A percentile compares a stretch with the other conserved stretches of the same genome.
Evolutionary conservation across 1,140 invertebrate genomes (phyloP).

Genomic region (Mercenaria mercenaria): DNA sequence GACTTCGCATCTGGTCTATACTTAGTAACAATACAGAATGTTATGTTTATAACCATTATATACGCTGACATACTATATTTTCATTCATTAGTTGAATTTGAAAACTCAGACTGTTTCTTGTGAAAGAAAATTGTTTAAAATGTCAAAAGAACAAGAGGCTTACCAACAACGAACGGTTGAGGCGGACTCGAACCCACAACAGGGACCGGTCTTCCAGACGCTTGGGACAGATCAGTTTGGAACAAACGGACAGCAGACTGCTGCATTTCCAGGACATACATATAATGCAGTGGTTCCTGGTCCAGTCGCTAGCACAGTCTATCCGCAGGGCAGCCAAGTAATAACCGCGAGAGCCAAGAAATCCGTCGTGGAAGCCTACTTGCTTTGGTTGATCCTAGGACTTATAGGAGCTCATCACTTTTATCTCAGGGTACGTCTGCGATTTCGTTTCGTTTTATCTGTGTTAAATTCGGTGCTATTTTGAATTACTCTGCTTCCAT

Average conservation of each 20-base stretch:
- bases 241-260: not conserved
- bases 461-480: too few species aligned
- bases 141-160: constrained; percentile 59
- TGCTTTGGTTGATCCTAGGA: constrained; percentile 50
- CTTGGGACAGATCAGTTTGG: not conserved
- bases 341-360: not conserved
- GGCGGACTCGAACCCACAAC: not conserved
- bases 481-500: too few species aligned
- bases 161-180: constrained; percentile 17
- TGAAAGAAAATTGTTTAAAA: not conserved
- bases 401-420: constrained; percentile 51
- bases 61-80: not conserved
- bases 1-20: not conserved
- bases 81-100: not conserved
- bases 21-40: not conserved
- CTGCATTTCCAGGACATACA: not conserved
- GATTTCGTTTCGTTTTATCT: too few species aligned
- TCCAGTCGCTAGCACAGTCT: not conserved
- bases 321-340: not conserved
- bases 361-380: constrained; percentile 45
- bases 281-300: not conserved
- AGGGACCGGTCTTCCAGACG: not conserved
- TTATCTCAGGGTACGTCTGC: constrained; percentile 49
- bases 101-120: not conserved
- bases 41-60: not conserved